These are phyloP conservation scores for Micromussa lordhowensis DNA, from an alignment of 92 coral and sea anemone genomes.

Conservation along the genomic window DNA sequence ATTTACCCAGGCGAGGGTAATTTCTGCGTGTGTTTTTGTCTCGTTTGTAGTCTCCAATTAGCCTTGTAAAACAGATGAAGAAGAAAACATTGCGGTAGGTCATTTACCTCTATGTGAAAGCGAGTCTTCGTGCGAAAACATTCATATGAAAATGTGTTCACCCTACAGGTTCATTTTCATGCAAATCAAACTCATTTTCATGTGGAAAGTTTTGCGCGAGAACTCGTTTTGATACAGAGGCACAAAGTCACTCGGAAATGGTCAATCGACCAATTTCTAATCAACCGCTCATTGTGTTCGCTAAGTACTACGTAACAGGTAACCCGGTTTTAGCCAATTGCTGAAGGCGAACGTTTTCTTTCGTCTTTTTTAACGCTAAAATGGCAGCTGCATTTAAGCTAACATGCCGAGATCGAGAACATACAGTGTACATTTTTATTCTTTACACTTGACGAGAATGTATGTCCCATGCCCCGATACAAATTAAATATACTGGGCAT, in stretches of 20 bases:
- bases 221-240: no score
- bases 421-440: constrained; percentile 11
- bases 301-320: no score
- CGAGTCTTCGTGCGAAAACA: no score
- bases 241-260: no score
- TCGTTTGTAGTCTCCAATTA: neutral
- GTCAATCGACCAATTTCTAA: neutral
- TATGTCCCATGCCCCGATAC: neutral
- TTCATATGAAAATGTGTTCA: no score
- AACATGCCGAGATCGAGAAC: neutral
- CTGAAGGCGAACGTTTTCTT: neutral
- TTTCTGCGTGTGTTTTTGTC: neutral
- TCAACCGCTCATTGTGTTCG: neutral
- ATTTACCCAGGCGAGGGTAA: neutral
- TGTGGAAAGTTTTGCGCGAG: no score
- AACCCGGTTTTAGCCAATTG: neutral
- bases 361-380: neutral
- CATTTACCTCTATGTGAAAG: no score
- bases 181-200: no score
- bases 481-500: constrained; percentile 11
- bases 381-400: neutral
- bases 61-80: neutral
- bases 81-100: no score
- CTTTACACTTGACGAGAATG: neutral
- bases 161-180: no score